Conservation (phyloP, 2,888 invertebrate genomes). For the Halictus ligatus region DNA sequence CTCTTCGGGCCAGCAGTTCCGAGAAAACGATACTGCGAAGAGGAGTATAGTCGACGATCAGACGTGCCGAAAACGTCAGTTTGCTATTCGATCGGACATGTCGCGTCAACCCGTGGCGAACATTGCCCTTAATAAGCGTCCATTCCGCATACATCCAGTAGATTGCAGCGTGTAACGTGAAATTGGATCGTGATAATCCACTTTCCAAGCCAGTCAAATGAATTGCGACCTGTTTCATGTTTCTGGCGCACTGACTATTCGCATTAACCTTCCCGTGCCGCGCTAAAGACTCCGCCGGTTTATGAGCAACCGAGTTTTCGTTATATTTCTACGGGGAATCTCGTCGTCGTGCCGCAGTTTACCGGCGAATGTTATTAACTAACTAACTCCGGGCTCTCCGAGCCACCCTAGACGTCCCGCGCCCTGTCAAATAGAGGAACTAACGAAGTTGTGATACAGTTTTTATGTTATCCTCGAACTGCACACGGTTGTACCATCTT, state of each 20-base stretch:
- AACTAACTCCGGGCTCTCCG: neutral
- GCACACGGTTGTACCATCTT: neutral
- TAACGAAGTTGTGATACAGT: neutral
- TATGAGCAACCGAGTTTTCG: neutral
- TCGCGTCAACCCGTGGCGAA: conserved; percentile 23
- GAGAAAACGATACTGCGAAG: neutral
- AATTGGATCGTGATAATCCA: conserved; percentile 62
- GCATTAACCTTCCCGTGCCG: conserved; percentile 14
- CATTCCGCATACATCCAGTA: conserved; percentile 45
- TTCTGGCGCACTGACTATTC: conserved; percentile 41
- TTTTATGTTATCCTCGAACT: neutral
- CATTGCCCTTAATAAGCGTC: conserved; percentile 50
- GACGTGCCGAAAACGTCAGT: conserved; percentile 22
- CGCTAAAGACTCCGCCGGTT: neutral
- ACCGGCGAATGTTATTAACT: neutral
- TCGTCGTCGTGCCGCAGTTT: neutral
- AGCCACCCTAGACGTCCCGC: neutral
- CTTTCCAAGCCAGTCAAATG: conserved; percentile 46
- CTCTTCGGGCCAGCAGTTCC: neutral
- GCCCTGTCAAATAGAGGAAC: neutral
- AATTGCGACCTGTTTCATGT: conserved; percentile 45
- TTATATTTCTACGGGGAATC: conserved; percentile 4
- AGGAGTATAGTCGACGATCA: neutral
- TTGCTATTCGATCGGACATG: conserved; percentile 17
- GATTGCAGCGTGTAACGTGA: conserved; percentile 52